Conservation (phyloP, 2,797 vertebrate genomes). For the Chiloscyllium punctatum region DNA sequence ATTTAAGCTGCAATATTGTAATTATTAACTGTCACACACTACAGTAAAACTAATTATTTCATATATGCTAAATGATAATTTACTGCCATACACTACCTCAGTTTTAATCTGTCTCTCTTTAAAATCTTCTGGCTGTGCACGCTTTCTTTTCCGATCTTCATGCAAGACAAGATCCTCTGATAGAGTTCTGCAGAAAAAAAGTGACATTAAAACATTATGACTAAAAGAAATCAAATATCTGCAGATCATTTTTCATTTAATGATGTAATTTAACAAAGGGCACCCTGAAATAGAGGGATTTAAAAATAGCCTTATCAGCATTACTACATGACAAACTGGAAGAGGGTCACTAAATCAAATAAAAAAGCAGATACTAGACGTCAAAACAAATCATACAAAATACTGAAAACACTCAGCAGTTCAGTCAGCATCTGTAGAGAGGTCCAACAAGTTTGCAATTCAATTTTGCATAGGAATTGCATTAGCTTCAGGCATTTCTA, state of each 20-base stretch:
- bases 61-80: not conserved
- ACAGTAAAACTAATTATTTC: not conserved
- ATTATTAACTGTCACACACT: not conserved
- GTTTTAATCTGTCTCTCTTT: constrained; percentile 60
- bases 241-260: not conserved
- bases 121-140: constrained; percentile 63
- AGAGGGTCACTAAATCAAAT: not conserved
- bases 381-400: not conserved
- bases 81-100: not conserved
- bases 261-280: not conserved
- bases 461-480: not conserved
- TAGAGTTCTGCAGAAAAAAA: not conserved
- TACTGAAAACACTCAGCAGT: not conserved
- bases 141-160: constrained; percentile 74
- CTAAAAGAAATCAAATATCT: not conserved
- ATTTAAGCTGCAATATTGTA: not conserved
- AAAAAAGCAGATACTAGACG: not conserved
- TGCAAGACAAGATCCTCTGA: not conserved
- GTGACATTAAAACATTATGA: no score
- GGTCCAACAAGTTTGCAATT: not conserved
- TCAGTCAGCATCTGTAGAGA: not conserved
- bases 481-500: not conserved
- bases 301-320: not conserved
- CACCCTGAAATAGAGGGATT: not conserved
- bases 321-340: not conserved